These are phyloP conservation scores for Lerema accius DNA, from an alignment of 1,140 invertebrate species.

Conservation along the genomic window DNA sequence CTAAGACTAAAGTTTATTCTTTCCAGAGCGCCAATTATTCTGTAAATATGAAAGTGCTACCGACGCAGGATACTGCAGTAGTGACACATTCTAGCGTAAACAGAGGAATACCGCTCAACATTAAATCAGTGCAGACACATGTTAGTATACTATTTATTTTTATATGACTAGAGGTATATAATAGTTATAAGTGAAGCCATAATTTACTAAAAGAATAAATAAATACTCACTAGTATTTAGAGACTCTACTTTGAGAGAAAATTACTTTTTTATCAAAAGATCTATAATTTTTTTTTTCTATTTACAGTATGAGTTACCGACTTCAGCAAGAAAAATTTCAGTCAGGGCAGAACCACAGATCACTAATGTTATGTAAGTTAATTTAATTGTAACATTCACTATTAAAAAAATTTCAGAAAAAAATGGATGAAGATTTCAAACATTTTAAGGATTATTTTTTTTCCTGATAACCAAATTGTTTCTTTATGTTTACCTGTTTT, in stretches of 20 bases:
- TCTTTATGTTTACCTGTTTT: too few species aligned
- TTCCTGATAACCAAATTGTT: too few species aligned
- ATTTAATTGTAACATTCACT: neutral
- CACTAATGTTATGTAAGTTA: slow-evolving; percentile 18
- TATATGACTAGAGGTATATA: too few species aligned
- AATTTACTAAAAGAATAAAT: too few species aligned
- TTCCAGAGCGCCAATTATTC: slow-evolving; percentile 24
- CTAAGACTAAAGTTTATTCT: too few species aligned
- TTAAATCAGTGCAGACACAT: slow-evolving; percentile 20
- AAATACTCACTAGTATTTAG: too few species aligned
- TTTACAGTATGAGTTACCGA: slow-evolving; percentile 21
- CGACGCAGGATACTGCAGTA: neutral
- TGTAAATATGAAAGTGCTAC: neutral
- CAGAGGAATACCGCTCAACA: slow-evolving; percentile 9
- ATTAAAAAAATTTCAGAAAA: too few species aligned
- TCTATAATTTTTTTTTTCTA: neutral
- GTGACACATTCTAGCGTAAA: neutral
- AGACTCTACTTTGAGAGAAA: too few species aligned
- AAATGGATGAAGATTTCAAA: too few species aligned
- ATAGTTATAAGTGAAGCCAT: too few species aligned
- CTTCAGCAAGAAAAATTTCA: slow-evolving; percentile 18
- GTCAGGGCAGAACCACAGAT: slow-evolving; percentile 13
- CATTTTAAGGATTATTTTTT: too few species aligned
- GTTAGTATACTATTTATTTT: slow-evolving; percentile 1
- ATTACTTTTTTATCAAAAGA: too few species aligned